Percentiles rank a stretch among this genome's conserved stretches.
Evolutionary conservation across 2,113 vertebrate genomes (phyloP).

Genomic region (Cryptotis parvus): DNA sequence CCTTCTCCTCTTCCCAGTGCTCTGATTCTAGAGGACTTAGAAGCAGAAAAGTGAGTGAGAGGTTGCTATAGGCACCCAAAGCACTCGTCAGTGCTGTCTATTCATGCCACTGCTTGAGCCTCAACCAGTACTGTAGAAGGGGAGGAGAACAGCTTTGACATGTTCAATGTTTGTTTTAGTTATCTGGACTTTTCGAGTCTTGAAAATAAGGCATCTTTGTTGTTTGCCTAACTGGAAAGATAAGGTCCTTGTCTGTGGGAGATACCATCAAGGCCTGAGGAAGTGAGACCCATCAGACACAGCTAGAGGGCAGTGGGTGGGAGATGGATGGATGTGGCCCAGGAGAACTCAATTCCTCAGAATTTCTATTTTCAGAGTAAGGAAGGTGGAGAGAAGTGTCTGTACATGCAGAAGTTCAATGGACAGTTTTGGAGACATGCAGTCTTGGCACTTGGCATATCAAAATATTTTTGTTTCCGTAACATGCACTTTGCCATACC

Average conservation of each 20-base stretch:
- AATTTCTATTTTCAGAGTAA: neutral
- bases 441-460: neutral
- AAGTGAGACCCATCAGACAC: neutral
- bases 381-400: neutral
- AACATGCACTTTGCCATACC: rapidly evolving
- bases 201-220: neutral
- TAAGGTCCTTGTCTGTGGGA: neutral
- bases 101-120: neutral
- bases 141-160: neutral
- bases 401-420: neutral
- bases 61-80: neutral
- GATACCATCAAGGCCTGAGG: neutral
- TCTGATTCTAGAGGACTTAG: neutral
- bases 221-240: neutral
- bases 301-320: neutral
- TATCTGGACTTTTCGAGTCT: neutral
- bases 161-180: neutral
- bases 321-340: too few species aligned
- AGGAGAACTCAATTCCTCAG: neutral
- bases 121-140: neutral
- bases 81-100: neutral
- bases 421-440: neutral
- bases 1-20: neutral
- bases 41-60: neutral
- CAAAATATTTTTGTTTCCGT: neutral